Evolutionary conservation across 2,113 vertebrate species (phyloP).

Genomic region (Seriola rivoliana): DNA sequence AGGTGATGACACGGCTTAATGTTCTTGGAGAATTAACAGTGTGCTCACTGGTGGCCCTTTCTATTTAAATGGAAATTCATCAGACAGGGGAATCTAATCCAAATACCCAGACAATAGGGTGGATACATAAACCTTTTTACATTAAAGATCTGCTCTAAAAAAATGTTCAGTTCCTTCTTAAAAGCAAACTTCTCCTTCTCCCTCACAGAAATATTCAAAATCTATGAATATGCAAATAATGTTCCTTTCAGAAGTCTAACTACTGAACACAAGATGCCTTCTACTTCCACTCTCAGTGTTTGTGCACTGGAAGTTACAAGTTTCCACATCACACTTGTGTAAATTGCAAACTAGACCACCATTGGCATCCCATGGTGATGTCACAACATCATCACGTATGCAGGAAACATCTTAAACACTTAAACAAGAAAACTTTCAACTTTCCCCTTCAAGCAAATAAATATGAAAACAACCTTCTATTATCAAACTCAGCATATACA

Average conservation of each 20-base stretch:
- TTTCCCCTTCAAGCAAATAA: neutral
- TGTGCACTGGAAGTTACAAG: neutral
- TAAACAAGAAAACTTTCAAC: slow-evolving; percentile 5
- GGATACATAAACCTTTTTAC: neutral
- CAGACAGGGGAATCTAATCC: neutral
- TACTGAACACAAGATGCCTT: neutral
- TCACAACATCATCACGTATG: neutral
- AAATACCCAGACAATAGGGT: neutral
- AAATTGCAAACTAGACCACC: neutral
- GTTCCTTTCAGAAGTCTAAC: neutral
- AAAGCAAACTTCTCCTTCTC: neutral
- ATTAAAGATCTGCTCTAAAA: neutral
- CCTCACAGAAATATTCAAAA: neutral
- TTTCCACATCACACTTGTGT: neutral
- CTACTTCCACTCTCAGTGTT: neutral
- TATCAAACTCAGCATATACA: neutral
- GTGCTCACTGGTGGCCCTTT: neutral
- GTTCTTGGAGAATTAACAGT: slow-evolving; percentile 20
- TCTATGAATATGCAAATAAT: neutral
- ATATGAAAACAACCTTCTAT: neutral
- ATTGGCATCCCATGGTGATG: neutral
- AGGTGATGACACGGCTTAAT: slow-evolving; percentile 13
- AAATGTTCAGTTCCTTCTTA: neutral
- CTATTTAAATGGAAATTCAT: slow-evolving; percentile 15
- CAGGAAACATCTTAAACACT: neutral